Conservation (phyloP, 2,888 invertebrate species). For the Matsumyia berberina region DNA sequence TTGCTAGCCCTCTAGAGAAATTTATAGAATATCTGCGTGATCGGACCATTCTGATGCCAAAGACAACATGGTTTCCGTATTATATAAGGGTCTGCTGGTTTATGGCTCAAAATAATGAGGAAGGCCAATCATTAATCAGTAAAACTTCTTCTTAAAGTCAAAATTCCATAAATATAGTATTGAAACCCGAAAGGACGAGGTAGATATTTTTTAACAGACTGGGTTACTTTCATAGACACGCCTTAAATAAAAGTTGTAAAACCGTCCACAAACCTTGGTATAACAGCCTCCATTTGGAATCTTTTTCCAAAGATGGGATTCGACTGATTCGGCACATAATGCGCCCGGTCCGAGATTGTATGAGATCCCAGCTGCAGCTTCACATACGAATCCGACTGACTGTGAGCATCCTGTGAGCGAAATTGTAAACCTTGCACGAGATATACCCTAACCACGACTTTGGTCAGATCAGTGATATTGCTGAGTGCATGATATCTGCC, state of each 20-base stretch:
- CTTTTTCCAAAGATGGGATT: conserved; percentile 94
- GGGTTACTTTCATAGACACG: no score
- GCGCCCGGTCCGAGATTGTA: conserved; percentile 88
- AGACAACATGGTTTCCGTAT: no score
- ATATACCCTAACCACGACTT: conserved; percentile 88
- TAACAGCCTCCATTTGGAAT: conserved; percentile 82
- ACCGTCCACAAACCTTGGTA: conserved; percentile 79
- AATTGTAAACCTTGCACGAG: conserved; percentile 89
- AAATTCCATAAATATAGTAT: no score
- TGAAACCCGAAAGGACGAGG: no score
- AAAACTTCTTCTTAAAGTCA: no score
- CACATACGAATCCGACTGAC: conserved; percentile 92
- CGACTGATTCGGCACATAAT: conserved; percentile 89
- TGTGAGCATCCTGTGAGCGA: conserved; percentile 88
- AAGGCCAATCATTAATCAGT: no score
- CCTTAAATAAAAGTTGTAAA: conserved; percentile 85
- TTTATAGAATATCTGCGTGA: no score
- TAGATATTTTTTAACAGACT: no score
- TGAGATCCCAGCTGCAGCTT: conserved; percentile 88
- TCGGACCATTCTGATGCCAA: no score
- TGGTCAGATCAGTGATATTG: conserved; percentile 75
- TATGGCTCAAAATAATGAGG: no score
- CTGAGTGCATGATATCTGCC: conserved; percentile 78
- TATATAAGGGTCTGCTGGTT: no score
- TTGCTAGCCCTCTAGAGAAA: no score